A percentile compares a stretch with the other conserved stretches of the same genome.
Evolutionary conservation across 2,113 vertebrate genomes (phyloP).

Genomic region (Syngnathus scovelli): DNA sequence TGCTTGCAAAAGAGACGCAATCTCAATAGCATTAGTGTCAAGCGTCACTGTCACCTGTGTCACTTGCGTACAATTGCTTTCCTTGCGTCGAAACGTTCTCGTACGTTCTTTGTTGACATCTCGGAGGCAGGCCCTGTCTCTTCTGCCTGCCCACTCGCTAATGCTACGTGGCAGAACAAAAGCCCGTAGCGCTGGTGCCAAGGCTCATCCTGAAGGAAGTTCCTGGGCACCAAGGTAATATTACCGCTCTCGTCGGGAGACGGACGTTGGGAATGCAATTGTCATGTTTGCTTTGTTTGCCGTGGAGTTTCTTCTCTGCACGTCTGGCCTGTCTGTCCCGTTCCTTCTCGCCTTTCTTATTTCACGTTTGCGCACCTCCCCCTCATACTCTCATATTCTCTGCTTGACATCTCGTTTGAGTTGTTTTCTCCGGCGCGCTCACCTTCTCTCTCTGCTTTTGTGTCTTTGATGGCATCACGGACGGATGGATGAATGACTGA

Average conservation of each 20-base stretch:
- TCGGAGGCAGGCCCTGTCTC: constrained; percentile 55
- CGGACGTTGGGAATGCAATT: constrained; percentile 54
- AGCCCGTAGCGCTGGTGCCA: constrained; percentile 49
- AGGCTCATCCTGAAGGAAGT: constrained; percentile 50
- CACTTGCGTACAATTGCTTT: constrained; percentile 39
- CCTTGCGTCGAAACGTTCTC: constrained; percentile 50
- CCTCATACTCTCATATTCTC: constrained; percentile 61
- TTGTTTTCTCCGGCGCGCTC: constrained; percentile 46
- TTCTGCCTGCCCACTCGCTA: constrained; percentile 60
- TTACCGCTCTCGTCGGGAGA: constrained; percentile 57
- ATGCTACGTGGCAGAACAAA: constrained; percentile 67
- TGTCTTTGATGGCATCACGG: constrained; percentile 68
- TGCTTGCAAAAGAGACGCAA: constrained; percentile 32
- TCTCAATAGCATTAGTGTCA: constrained; percentile 48
- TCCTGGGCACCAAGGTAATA: constrained; percentile 56
- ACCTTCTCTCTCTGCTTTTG: constrained; percentile 35
- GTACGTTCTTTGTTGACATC: constrained; percentile 43
- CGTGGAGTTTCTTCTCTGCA: constrained; percentile 51
- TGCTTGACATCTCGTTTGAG: constrained; percentile 67
- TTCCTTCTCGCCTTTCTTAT: constrained; percentile 58
- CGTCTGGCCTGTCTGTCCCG: constrained; percentile 63
- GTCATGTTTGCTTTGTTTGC: constrained; percentile 67
- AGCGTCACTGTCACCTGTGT: constrained; percentile 44
- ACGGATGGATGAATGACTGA: constrained; percentile 70
- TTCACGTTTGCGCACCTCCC: constrained; percentile 56